Evolutionary conservation across 2,113 vertebrate species (phyloP).

Genomic region (Drymodes brunneopygia): DNA sequence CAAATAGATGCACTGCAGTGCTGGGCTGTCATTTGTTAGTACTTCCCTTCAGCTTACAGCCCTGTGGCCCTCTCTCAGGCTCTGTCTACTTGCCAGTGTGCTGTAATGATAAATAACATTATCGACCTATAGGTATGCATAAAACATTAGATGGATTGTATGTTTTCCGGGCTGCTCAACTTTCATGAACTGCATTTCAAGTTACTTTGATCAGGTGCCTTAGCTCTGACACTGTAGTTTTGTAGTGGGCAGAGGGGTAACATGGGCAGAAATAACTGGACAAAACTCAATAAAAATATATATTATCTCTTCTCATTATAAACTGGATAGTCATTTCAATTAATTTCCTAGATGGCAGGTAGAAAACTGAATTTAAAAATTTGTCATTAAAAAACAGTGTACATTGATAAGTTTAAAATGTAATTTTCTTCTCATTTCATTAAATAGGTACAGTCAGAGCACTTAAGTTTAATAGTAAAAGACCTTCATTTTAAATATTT

Average conservation of each 20-base stretch:
- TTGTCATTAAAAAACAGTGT: not conserved
- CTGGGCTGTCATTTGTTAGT: constrained; percentile 16
- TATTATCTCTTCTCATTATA: not conserved
- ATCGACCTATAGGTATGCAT: constrained; percentile 43
- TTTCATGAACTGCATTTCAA: constrained; percentile 37
- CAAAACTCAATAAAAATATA: not conserved
- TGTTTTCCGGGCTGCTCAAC: not conserved
- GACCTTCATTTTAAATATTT: not conserved
- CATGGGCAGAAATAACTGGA: not conserved
- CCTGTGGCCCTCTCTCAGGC: not conserved
- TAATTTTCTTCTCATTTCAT: not conserved
- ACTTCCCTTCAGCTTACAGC: not conserved
- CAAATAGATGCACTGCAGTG: not conserved
- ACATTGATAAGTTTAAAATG: not conserved
- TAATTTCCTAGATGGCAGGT: not conserved
- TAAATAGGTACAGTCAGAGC: not conserved
- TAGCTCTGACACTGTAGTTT: not conserved
- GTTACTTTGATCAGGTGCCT: not conserved
- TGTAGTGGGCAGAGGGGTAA: not conserved
- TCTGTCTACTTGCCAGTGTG: not conserved
- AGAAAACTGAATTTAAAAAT: not conserved
- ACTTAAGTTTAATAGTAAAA: not conserved
- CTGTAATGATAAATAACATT: constrained; percentile 56
- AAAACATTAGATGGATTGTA: constrained; percentile 35
- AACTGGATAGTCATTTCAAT: not conserved